Percentiles rank a stretch among this genome's conserved stretches.
phyloP scores from a whole-genome alignment of 2,797 vertebrate genomes.

The Anableps anableps region DNA sequence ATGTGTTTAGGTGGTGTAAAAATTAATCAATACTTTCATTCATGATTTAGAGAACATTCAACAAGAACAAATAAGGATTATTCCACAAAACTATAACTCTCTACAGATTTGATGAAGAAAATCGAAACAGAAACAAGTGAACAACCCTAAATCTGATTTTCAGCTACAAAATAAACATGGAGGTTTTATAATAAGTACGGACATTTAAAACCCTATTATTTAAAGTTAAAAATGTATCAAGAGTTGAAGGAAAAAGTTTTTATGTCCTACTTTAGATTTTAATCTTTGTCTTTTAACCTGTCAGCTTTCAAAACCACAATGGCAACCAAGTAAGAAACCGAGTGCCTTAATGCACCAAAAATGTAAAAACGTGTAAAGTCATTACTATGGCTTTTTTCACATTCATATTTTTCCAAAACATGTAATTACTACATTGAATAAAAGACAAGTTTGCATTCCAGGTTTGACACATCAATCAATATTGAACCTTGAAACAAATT shows the following conservation, averaged over 20 bases:
- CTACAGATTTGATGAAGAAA: background rate
- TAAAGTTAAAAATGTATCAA: background rate
- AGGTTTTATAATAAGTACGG: background rate
- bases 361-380: no score
- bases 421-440: background rate
- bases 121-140: background rate
- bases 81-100: background rate
- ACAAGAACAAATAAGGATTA: no score
- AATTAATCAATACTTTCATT: background rate
- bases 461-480: background rate
- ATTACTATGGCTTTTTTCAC: background rate
- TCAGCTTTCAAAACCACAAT: no score
- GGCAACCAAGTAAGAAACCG: no score
- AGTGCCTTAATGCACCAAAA: no score
- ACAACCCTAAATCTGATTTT: background rate
- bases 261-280: background rate
- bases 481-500: background rate
- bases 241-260: background rate
- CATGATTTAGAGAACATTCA: no score
- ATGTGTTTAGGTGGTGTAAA: background rate
- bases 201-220: background rate
- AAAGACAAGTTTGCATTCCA: background rate
- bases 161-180: background rate
- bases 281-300: background rate
- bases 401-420: background rate